Evolutionary conservation across 37 sponge, comb jelly and placozoan genomes (phyloP), one percentile per base, ranked within the genome.

Genomic region (Chondrosia reniformis): DNA sequence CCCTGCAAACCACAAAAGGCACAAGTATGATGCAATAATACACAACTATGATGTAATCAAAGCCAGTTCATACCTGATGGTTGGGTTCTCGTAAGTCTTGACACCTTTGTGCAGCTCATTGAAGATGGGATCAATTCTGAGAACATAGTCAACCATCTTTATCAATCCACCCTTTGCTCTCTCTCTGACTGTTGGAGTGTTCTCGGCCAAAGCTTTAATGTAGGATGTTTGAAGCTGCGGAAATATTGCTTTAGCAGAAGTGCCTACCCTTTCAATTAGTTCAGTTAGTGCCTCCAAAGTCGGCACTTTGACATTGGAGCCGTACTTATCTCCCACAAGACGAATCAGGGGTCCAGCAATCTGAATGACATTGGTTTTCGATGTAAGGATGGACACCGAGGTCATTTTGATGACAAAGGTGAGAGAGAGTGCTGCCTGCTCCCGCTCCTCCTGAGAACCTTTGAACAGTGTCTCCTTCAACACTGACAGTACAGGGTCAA

Each of bases 161-260:
- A 49, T 83, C 63, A 97, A 82, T 22, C 95, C 97, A 12, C 49
- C 61, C 15, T 79, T 79, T 15, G 95, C 94, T 61, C 80, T 80
- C 42, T 79, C 66, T 33, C 97, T 56, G 62, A 97, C 94, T 2
- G 86, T 79, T 22, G 67, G 84, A 59, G 86, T 88, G 22, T 79
- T 78, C 39, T 97, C 97, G 54, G 81, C 86, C 71, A 97, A 89
- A 8, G 97, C 89, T 71, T 97, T 97, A 41, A 93, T 66, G 74
- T 94, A 97, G n/a, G 97, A 94, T 8, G 97, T 97, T 78, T 97
- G 97, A 17, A 97, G 81, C 74, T 97, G 97, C 0, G 97, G 92
- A 32, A 97, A 69, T 46, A 97, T 88, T 0, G 92, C 76, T 72
- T 93, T 97, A 25, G 91, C 91, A 37, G 92, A 91, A 10, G 67